Percentiles rank a stretch among this genome's conserved stretches.
Evolutionary conservation across 2,888 invertebrate species (phyloP).

Genomic region (Stratiomys singularior): DNA sequence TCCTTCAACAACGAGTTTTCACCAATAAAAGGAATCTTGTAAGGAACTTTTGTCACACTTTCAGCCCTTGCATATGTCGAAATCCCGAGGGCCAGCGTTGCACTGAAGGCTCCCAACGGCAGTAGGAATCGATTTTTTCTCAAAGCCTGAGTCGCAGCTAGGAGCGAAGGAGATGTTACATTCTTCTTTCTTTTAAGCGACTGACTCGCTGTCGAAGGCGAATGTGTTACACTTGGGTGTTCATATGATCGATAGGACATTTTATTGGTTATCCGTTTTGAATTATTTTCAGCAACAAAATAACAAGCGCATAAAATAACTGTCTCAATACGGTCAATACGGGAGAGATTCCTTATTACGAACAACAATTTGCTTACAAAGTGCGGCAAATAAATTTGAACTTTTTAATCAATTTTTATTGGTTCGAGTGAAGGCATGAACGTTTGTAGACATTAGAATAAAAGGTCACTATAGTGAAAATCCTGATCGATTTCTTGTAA

Average conservation of each 20-base stretch:
- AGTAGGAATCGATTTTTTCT: not conserved
- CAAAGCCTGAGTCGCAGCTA: constrained; percentile 6
- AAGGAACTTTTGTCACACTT: not conserved
- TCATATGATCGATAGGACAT: constrained; percentile 20
- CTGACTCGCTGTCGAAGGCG: not conserved
- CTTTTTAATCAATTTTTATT: not conserved
- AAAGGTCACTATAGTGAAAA: too few species aligned
- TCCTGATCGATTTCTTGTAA: too few species aligned
- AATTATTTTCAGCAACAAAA: not conserved
- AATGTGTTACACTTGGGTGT: not conserved
- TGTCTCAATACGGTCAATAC: not conserved
- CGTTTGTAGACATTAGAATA: not conserved
- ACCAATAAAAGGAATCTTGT: constrained; percentile 1
- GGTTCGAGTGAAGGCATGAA: not conserved
- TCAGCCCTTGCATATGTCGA: constrained; percentile 27
- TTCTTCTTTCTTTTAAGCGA: not conserved
- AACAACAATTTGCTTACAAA: not conserved
- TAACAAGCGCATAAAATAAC: not conserved
- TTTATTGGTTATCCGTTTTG: not conserved
- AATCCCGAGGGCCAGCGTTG: constrained; percentile 1
- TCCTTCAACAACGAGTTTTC: constrained; percentile 15
- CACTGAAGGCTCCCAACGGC: constrained; percentile 5
- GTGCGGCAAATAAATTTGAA: not conserved
- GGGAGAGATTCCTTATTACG: not conserved
- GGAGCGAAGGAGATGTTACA: not conserved